These are phyloP conservation scores for Tapirus terrestris DNA, from an alignment of 2,113 vertebrate species.

Conservation along the genomic window DNA sequence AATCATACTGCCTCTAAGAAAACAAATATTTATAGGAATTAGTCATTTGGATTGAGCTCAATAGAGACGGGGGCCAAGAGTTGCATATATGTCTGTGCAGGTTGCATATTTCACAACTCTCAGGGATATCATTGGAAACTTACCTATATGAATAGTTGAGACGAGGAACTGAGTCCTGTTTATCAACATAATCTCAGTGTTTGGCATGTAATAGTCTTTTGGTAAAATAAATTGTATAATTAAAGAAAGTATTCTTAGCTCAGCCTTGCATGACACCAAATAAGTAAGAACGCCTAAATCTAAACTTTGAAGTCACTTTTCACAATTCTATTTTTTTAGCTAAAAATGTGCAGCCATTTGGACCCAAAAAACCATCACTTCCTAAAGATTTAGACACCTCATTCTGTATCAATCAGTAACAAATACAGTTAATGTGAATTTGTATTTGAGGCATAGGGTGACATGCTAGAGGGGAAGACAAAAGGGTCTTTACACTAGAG, in stretches of 20 bases:
- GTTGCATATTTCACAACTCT: not conserved
- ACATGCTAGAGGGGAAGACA: not conserved
- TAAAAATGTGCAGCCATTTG: not conserved
- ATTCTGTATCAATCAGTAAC: not conserved
- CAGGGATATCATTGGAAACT: not conserved
- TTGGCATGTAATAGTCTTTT: not conserved
- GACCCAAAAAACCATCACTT: accelerated
- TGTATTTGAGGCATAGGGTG: not conserved
- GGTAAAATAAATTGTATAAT: not conserved
- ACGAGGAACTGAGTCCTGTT: not conserved
- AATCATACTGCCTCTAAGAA: not conserved
- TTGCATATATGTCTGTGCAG: not conserved
- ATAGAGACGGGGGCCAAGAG: not conserved
- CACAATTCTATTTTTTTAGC: not conserved
- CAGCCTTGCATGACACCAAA: not conserved
- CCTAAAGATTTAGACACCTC: not conserved
- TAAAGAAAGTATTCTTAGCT: not conserved
- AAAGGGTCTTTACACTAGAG: not conserved
- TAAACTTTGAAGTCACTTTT: not conserved
- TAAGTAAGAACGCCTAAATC: not conserved
- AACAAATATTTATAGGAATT: not conserved
- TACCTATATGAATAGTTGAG: not conserved
- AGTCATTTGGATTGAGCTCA: not conserved
- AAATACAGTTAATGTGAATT: not conserved
- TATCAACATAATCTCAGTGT: not conserved